phyloP scores from a whole-genome alignment of 2,888 invertebrate genomes.

The Drosophila pseudotalamancana region DNA sequence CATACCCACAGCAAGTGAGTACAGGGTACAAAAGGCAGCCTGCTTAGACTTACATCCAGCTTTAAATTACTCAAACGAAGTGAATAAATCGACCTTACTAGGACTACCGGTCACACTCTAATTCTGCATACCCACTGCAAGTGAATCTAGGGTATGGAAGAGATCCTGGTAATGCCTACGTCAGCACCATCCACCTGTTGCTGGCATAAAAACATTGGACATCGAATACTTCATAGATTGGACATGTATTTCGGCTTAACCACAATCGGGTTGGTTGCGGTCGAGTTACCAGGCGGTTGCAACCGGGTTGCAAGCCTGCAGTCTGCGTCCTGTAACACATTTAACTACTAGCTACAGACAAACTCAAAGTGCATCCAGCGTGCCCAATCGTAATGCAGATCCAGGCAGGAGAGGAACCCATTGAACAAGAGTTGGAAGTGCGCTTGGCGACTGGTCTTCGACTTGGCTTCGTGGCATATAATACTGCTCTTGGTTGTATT shows the following conservation, averaged over 20 bases:
- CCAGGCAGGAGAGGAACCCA: conserved; percentile 47
- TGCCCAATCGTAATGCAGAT: conserved; percentile 49
- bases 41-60: too few relatives aligned
- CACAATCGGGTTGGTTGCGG: conserved; percentile 22
- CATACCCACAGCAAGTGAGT: too few relatives aligned
- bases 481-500: not conserved
- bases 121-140: too few relatives aligned
- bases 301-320: too few relatives aligned
- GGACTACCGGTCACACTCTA: too few relatives aligned
- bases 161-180: too few relatives aligned
- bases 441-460: not conserved
- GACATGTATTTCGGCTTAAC: conserved; percentile 18
- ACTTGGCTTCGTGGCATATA: not conserved
- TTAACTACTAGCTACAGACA: conserved; percentile 39
- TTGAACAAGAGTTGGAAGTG: conserved; percentile 35
- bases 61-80: too few relatives aligned
- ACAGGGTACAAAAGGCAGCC: too few relatives aligned
- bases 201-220: conserved; percentile 32
- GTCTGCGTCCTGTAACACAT: too few relatives aligned
- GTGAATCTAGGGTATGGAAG: too few relatives aligned
- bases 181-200: too few relatives aligned
- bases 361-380: conserved; percentile 55
- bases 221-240: conserved; percentile 15
- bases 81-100: too few relatives aligned
- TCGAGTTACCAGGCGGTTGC: conserved; percentile 14